Conservation (phyloP, 2,888 invertebrate species). For the Parnassius smintheus region DNA sequence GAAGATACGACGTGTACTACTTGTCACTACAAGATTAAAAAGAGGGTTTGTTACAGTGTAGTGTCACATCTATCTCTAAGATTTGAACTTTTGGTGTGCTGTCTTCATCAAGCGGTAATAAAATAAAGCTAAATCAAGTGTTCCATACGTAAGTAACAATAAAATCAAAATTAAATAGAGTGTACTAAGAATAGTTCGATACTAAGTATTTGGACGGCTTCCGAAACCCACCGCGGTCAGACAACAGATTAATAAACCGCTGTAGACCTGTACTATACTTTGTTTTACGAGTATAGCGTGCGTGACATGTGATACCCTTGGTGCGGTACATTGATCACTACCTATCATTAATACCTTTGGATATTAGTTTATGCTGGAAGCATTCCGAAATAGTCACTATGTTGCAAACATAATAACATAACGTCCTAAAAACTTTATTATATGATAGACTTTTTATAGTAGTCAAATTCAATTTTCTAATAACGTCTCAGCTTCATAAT, state of each 20-base stretch:
- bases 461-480: too few species aligned
- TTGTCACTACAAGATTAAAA: too few species aligned
- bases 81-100: too few species aligned
- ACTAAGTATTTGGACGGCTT: constrained; percentile 27
- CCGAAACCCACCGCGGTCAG: constrained; percentile 25
- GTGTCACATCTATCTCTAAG: too few species aligned
- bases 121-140: too few species aligned
- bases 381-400: constrained; percentile 1
- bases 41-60: too few species aligned
- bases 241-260: constrained; percentile 20
- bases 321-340: constrained; percentile 16
- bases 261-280: constrained; percentile 5
- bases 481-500: too few species aligned
- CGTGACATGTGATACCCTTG: constrained; percentile 16
- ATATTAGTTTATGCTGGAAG: constrained; percentile 10
- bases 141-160: too few species aligned
- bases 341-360: constrained; percentile 21
- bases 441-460: too few species aligned
- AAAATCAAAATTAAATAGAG: too few species aligned
- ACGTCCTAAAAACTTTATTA: constrained; percentile 1
- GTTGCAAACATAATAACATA: constrained; percentile 6
- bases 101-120: too few species aligned
- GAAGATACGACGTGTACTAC: too few species aligned
- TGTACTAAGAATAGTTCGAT: constrained; percentile 2
- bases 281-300: constrained; percentile 12